Evolutionary conservation across 2,888 invertebrate genomes (phyloP).

Genomic region (Ophion slaviceki): DNA sequence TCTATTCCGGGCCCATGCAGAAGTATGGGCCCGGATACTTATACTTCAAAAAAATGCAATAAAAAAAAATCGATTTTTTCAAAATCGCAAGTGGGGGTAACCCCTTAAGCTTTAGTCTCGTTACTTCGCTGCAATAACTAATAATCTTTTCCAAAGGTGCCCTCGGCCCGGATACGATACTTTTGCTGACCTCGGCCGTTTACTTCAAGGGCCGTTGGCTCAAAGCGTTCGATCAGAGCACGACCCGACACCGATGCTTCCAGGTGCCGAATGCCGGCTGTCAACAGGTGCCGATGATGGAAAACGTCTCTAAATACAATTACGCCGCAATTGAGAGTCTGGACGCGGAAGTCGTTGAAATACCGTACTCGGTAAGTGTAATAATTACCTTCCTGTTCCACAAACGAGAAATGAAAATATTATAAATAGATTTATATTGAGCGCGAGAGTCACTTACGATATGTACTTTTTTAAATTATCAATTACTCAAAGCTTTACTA

Average conservation of each 20-base stretch:
- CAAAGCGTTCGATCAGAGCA: constrained; percentile 86
- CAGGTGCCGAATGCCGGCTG: constrained; percentile 87
- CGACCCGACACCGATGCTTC: constrained; percentile 87
- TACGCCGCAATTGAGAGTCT: constrained; percentile 87
- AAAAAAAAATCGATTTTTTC: too few species aligned
- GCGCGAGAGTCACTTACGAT: too few species aligned
- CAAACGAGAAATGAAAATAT: neutral
- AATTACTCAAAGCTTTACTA: too few species aligned
- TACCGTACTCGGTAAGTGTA: constrained; percentile 89
- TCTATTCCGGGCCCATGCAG: too few species aligned
- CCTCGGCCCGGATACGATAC: constrained; percentile 85
- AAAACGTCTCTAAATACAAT: constrained; percentile 86
- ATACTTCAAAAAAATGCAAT: too few species aligned
- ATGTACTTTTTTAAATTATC: too few species aligned
- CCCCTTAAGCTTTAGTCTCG: neutral
- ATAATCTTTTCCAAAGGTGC: constrained; percentile 82
- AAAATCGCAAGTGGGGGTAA: too few species aligned
- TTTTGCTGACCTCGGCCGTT: constrained; percentile 90
- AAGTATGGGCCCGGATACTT: too few species aligned
- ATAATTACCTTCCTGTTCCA: neutral
- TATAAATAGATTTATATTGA: too few species aligned
- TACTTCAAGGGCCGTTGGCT: constrained; percentile 93
- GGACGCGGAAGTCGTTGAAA: constrained; percentile 88
- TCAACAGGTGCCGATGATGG: constrained; percentile 88
- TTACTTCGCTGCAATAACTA: neutral